Evolutionary conservation across 2,113 vertebrate species (phyloP).

Genomic region (Lophotis ruficrista): DNA sequence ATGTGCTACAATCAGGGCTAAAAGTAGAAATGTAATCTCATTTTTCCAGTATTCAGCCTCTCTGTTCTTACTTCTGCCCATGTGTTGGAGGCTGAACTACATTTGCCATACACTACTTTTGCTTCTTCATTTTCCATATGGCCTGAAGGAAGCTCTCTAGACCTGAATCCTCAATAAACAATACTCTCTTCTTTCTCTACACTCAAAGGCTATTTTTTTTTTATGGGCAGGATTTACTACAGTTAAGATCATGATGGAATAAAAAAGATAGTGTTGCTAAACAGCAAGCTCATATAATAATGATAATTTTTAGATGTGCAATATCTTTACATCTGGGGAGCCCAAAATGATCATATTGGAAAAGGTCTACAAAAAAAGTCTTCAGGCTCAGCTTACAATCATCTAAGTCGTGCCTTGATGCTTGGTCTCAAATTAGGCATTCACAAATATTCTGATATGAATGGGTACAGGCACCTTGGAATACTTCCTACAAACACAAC

Average conservation of each 20-base stretch:
- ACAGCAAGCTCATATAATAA: background rate
- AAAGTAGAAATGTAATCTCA: background rate
- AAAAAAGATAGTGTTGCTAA: background rate
- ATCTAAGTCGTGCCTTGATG: background rate
- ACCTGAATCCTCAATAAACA: background rate
- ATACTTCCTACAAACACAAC: background rate
- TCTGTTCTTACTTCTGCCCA: background rate
- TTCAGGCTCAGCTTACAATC: background rate
- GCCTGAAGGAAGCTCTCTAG: background rate
- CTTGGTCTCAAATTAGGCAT: background rate
- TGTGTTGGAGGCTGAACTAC: background rate
- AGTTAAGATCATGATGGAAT: background rate
- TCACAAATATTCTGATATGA: background rate
- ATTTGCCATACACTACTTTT: background rate
- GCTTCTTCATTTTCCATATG: background rate
- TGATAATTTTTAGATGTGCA: background rate
- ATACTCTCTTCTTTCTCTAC: background rate
- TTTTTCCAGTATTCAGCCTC: background rate
- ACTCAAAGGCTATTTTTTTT: background rate
- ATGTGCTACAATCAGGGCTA: background rate
- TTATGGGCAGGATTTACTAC: background rate
- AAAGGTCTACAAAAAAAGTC: background rate
- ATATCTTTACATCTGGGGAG: background rate
- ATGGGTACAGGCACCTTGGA: background rate
- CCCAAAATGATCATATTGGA: background rate